Base-by-base conservation (phyloP, 2,797 vertebrate species). In the Toxotes lorentzi region DNA sequence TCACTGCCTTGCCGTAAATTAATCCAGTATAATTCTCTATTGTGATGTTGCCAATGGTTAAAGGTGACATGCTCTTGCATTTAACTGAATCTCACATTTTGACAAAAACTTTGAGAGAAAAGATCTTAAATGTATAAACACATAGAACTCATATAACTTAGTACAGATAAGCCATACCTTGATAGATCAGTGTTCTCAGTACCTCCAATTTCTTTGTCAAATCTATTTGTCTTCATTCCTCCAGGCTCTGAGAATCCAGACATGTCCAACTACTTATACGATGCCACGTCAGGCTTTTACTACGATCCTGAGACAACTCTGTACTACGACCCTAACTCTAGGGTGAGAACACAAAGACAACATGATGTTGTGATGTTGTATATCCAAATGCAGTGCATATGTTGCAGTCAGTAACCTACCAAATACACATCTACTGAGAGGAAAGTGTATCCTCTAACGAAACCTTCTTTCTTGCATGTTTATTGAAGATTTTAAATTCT, bases 251-350 rank as follows among this genome's bases (percentile, higher is more conserved):
- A 97, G 57, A 94, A 94, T 34, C 97, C 97, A 40, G 98, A 99
- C 91, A 94, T 95, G 53, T 94, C 96, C 72, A 97, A 94, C 47
- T 99, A 99, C 84, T 94, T 99, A 81, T 99, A 96, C 40, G 97
- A 99, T 87, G 96, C 97, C 76, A 97, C 97, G 11, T 99, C 98
- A 40, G 98, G 98, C 70, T 98, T 97, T 92, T 99, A 96, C 93
- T 99, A 99, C 0, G 97, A 99, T 82, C 98, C 98, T 0, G 96
- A 97, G 92, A 97, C 97, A 6, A 98, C 96, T 3, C 94, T 97
- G 12, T 98, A 98, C 81, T 99, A 98, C 64, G 98, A 99, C 82
- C 96, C 97, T 0, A 96, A 94, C 87, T 98, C 97, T 19, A 96
- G 97, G 96, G 98, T 99, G 87, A 95, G 95, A 86, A 77, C 24